Evolutionary conservation across 2,888 invertebrate genomes (phyloP).

Genomic region (Ochropleura plecta): DNA sequence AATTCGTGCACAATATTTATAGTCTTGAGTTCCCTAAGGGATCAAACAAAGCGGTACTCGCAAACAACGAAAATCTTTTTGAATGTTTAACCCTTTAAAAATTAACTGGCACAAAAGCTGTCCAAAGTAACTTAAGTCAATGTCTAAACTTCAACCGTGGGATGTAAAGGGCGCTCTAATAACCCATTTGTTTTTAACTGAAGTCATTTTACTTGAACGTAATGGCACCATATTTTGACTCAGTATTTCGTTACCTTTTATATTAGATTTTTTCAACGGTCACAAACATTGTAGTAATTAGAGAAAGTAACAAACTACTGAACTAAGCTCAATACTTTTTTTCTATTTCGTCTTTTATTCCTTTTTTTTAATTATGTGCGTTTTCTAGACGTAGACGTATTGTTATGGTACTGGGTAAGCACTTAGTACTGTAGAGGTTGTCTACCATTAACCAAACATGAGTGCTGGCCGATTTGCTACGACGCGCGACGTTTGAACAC

Average conservation of each 20-base stretch:
- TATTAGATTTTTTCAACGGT: slow-evolving; percentile 1
- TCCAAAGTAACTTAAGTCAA: slow-evolving; percentile 55
- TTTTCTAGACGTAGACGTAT: not conserved
- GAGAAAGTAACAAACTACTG: not conserved
- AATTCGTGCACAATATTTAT: slow-evolving; percentile 24
- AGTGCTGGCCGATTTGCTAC: no score
- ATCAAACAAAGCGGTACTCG: slow-evolving; percentile 16
- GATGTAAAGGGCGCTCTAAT: slow-evolving; percentile 51
- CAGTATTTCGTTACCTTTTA: slow-evolving; percentile 7
- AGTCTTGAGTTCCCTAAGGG: slow-evolving; percentile 6
- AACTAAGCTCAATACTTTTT: not conserved
- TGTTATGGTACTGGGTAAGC: no score
- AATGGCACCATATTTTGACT: slow-evolving; percentile 24
- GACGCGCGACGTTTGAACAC: no score
- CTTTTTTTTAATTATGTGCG: slow-evolving; percentile 3
- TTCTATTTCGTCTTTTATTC: slow-evolving; percentile 6
- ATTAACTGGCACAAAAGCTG: slow-evolving; percentile 52
- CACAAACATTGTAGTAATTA: slow-evolving; percentile 26
- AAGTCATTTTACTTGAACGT: slow-evolving; percentile 49
- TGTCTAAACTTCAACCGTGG: slow-evolving; percentile 60
- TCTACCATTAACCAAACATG: no score
- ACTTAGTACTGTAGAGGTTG: no score
- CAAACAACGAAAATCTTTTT: slow-evolving; percentile 50
- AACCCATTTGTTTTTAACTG: slow-evolving; percentile 53
- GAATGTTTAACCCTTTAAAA: slow-evolving; percentile 58